Conservation (phyloP, 2,797 vertebrate genomes). For the Mus caroli region DNA sequence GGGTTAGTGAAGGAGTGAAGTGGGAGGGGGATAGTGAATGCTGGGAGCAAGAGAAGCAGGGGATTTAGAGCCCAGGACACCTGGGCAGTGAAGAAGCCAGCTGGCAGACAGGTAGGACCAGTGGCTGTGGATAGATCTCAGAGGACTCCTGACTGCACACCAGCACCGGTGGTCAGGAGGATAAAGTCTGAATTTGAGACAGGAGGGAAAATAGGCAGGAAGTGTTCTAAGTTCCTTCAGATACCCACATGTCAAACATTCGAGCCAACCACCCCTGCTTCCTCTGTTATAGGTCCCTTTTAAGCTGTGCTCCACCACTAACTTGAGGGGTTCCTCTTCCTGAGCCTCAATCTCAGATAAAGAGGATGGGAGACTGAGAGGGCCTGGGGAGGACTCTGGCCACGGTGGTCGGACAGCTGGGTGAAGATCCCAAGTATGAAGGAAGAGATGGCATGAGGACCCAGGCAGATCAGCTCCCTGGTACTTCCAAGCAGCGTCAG, state of each 20-base stretch:
- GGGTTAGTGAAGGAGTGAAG: accelerated
- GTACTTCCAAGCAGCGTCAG: neutral
- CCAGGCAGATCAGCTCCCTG: neutral
- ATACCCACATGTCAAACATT: neutral
- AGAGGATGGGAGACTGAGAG: neutral
- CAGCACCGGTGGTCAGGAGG: neutral
- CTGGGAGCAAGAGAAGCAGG: accelerated
- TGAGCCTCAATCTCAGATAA: neutral
- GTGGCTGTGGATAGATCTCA: accelerated
- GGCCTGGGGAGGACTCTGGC: accelerated
- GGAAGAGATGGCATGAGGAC: accelerated
- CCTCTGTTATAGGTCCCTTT: neutral
- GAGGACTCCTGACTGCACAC: neutral
- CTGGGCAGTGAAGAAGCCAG: neutral
- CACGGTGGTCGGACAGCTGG: neutral
- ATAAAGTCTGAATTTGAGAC: neutral
- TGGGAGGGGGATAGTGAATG: accelerated
- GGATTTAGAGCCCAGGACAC: accelerated
- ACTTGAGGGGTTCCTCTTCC: neutral
- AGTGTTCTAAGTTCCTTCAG: neutral
- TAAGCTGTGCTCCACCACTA: neutral
- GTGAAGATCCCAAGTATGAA: no score
- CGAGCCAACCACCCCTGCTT: no score
- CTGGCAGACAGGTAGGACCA: accelerated
- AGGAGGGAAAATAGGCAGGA: neutral